Percentiles rank a stretch among this genome's conserved stretches.
phyloP scores from a whole-genome alignment of 2,113 vertebrate species.

The Pyxicephalus adspersus region DNA sequence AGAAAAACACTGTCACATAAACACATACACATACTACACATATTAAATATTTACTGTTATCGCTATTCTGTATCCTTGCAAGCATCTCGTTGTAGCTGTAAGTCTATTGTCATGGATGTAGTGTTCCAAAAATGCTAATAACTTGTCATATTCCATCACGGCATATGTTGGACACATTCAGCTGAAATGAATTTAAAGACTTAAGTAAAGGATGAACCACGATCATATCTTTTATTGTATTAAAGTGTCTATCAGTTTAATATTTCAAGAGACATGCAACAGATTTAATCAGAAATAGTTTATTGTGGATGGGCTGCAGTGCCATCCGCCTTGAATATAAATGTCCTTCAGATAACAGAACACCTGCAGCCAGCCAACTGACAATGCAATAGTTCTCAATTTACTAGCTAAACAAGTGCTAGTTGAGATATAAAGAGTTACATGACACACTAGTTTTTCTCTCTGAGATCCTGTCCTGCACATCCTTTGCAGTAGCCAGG shows the following conservation, averaged over 20 bases:
- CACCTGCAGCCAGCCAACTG: constrained; percentile 26
- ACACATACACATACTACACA: too few species aligned
- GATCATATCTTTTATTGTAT: constrained; percentile 6
- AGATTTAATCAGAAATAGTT: constrained; percentile 26
- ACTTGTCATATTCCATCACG: too few species aligned
- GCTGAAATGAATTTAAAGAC: background rate
- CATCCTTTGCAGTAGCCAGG: too few species aligned
- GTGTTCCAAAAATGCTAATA: too few species aligned
- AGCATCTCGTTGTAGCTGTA: too few species aligned
- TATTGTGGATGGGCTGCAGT: constrained; percentile 24
- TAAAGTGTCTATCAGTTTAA: constrained; percentile 29
- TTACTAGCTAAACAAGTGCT: background rate
- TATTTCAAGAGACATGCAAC: constrained; percentile 2
- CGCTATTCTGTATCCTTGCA: too few species aligned
- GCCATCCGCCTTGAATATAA: constrained; percentile 32
- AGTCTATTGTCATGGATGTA: too few species aligned
- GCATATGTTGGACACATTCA: too few species aligned
- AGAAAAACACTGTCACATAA: too few species aligned
- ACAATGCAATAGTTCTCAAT: constrained; percentile 30
- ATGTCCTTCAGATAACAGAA: constrained; percentile 39
- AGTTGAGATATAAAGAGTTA: constrained; percentile 24
- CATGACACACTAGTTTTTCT: background rate
- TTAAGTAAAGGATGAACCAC: background rate
- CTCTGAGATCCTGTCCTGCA: background rate
- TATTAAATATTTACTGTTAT: too few species aligned